phyloP scores from a whole-genome alignment of 2,113 vertebrate species.

The Brachirus orientalis region DNA sequence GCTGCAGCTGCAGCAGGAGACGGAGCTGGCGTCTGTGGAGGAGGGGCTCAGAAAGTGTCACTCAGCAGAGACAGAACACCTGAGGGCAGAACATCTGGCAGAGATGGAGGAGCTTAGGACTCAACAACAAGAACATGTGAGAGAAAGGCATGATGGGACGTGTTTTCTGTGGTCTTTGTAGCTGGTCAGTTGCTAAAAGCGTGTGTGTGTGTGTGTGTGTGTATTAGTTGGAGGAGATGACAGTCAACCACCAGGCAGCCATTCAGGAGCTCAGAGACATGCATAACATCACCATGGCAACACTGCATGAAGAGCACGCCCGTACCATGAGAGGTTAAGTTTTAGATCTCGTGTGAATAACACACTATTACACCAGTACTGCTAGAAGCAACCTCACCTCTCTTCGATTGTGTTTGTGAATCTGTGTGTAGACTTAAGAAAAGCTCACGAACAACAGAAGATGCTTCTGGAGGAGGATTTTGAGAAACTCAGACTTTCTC shows the following conservation, averaged over 20 bases:
- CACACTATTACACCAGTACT: neutral
- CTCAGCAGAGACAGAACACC: conserved; percentile 73
- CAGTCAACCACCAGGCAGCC: conserved; percentile 83
- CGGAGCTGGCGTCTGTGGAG: conserved; percentile 86
- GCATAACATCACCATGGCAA: conserved; percentile 85
- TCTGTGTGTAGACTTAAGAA: conserved; percentile 84
- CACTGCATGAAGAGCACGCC: conserved; percentile 90
- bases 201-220: conserved; percentile 16
- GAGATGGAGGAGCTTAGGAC: conserved; percentile 85
- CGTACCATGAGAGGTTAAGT: conserved; percentile 88
- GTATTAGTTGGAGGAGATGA: conserved; percentile 90
- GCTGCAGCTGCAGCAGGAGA: conserved; percentile 87
- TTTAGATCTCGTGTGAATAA: neutral
- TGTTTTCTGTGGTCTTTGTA: neutral
- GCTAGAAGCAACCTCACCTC: neutral
- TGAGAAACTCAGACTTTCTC: conserved; percentile 89
- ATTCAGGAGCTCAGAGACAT: conserved; percentile 88
- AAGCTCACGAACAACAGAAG: conserved; percentile 91
- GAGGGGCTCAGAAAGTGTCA: conserved; percentile 85
- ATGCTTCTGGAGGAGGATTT: conserved; percentile 89
- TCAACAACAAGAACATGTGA: conserved; percentile 84
- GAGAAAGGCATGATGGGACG: conserved; percentile 17
- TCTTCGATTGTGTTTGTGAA: neutral
- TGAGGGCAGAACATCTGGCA: conserved; percentile 88
- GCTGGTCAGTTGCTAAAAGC: neutral